Percentiles rank a stretch among this genome's conserved stretches.
Conservation (phyloP, 1,140 invertebrate genomes). For the Aphis gossypii region DNA sequence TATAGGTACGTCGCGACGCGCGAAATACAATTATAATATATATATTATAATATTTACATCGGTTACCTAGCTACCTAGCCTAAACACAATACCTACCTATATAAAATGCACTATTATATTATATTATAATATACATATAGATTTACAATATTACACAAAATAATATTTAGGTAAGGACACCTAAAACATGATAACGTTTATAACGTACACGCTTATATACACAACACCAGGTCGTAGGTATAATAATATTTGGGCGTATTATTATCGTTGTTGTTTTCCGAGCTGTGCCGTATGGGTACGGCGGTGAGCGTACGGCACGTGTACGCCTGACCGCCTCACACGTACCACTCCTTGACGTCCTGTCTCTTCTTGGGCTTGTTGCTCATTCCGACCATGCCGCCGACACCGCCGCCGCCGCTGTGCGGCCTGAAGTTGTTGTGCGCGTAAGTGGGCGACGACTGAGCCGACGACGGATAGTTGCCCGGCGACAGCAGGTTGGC, state of each 20-base stretch:
- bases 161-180: background rate
- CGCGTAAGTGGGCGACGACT: slow-evolving; percentile 47
- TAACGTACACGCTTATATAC: background rate
- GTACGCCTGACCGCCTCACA: slow-evolving; percentile 67
- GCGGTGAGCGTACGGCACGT: background rate
- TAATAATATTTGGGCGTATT: background rate
- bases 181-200: background rate
- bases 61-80: background rate
- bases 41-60: background rate
- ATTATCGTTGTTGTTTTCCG: slow-evolving; percentile 21
- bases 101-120: too few species aligned
- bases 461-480: slow-evolving; percentile 5
- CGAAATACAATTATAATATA: background rate
- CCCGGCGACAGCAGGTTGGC: slow-evolving; percentile 22
- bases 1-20: background rate
- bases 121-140: background rate
- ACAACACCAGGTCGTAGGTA: background rate
- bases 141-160: background rate
- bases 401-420: slow-evolving; percentile 67
- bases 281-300: background rate
- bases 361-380: slow-evolving; percentile 77
- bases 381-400: slow-evolving; percentile 67
- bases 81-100: background rate
- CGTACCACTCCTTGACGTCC: slow-evolving; percentile 94
- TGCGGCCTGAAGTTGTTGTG: slow-evolving; percentile 62